A percentile compares a stretch with the other conserved stretches of the same genome.
Conservation (phyloP, 2,113 vertebrate genomes). For the Hemibagrus wyckioides region DNA sequence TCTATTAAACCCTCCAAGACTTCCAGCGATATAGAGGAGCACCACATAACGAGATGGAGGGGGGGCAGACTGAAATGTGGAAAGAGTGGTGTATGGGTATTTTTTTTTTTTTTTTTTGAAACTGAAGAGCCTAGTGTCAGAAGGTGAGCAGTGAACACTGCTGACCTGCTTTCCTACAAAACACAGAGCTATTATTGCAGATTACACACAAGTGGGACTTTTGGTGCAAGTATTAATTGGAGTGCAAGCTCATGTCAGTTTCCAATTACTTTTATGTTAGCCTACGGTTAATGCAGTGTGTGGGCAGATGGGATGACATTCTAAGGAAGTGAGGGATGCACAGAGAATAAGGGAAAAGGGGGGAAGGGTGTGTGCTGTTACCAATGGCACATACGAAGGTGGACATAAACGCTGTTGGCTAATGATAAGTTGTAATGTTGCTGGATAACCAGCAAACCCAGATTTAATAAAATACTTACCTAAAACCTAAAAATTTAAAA, state of each 20-base stretch:
- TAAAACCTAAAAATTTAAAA: background rate
- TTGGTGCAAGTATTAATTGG: conserved; percentile 76
- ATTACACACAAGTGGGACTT: conserved; percentile 74
- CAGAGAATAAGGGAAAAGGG: background rate
- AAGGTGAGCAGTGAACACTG: conserved; percentile 72
- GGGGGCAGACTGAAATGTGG: conserved; percentile 68
- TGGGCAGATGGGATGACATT: conserved; percentile 64
- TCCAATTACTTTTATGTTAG: conserved; percentile 83
- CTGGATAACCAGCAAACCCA: no score
- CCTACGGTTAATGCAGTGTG: conserved; percentile 76
- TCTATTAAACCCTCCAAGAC: conserved; percentile 78
- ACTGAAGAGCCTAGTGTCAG: conserved; percentile 71
- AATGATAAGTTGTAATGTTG: background rate
- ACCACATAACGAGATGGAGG: conserved; percentile 63
- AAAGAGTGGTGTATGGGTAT: conserved; percentile 56
- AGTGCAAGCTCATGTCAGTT: conserved; percentile 74
- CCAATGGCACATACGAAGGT: conserved; percentile 25
- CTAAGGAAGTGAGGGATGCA: conserved; percentile 42
- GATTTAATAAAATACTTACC: no score
- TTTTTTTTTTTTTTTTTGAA: conserved; percentile 61
- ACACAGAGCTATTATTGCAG: conserved; percentile 77
- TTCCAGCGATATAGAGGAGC: conserved; percentile 66
- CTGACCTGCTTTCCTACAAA: conserved; percentile 72
- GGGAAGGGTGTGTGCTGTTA: background rate
- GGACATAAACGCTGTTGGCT: conserved; percentile 33